phyloP scores from a whole-genome alignment of 2,797 vertebrate species.

The Salmo trutta region DNA sequence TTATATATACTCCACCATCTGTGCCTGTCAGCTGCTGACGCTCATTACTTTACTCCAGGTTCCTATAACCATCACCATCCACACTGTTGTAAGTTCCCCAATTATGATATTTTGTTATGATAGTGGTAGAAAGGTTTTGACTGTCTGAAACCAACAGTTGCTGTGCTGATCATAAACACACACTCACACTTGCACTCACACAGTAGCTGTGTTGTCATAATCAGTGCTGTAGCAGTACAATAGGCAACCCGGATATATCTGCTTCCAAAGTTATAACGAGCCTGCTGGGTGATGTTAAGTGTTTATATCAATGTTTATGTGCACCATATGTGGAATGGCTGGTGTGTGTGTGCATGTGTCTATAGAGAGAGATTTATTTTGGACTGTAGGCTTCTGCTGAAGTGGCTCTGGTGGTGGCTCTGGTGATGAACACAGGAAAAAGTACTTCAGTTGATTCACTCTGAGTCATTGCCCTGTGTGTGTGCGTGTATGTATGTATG shows the following conservation, averaged over 20 bases:
- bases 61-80: conserved; percentile 51
- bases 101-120: not conserved
- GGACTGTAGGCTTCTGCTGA: not conserved
- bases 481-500: conserved; percentile 21
- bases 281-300: not conserved
- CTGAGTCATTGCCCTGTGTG: not conserved
- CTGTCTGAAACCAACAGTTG: not conserved
- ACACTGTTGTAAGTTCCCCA: conserved; percentile 39
- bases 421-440: not conserved
- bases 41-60: conserved; percentile 39
- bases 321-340: not conserved
- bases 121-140: not conserved
- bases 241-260: not conserved
- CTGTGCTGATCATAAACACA: not conserved
- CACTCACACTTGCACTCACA: conserved; percentile 19
- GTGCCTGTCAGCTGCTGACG: conserved; percentile 60
- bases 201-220: not conserved
- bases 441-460: not conserved
- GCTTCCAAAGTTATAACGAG: not conserved
- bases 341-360: not conserved
- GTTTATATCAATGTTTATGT: conserved; percentile 10
- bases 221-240: not conserved
- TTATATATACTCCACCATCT: conserved; percentile 63
- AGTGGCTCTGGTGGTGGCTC: not conserved
- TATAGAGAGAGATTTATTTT: not conserved